Conservation (phyloP, 2,113 vertebrate species). For the Mandrillus leucophaeus region DNA sequence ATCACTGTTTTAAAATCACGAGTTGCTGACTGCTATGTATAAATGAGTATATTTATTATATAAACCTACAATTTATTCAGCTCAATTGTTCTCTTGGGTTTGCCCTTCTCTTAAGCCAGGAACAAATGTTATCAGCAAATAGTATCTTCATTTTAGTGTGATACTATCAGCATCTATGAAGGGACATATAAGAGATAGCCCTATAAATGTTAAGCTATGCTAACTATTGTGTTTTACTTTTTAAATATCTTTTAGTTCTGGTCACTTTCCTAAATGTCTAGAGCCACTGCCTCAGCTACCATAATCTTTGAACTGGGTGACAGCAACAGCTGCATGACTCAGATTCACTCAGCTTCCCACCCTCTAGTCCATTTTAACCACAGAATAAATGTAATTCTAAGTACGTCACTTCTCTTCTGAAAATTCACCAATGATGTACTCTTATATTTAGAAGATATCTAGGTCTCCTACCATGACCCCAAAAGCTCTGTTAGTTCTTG, state of each 20-base stretch:
- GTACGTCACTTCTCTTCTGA: background rate
- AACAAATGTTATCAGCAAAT: background rate
- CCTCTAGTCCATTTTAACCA: background rate
- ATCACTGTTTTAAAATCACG: background rate
- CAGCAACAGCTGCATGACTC: background rate
- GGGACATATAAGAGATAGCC: background rate
- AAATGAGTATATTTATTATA: background rate
- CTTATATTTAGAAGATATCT: slow-evolving; percentile 6
- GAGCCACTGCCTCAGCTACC: background rate
- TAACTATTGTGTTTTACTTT: background rate
- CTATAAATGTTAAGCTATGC: background rate
- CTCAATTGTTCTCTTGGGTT: background rate
- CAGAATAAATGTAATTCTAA: background rate
- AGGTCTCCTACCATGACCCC: background rate
- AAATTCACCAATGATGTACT: background rate
- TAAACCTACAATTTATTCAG: background rate
- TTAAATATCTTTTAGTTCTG: background rate
- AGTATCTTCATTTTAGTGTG: background rate
- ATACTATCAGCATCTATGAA: background rate
- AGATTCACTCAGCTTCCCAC: background rate
- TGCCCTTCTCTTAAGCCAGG: background rate
- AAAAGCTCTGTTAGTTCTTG: background rate
- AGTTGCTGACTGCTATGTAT: background rate
- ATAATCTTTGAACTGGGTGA: background rate
- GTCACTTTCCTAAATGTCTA: background rate